Evolutionary conservation across 2,113 vertebrate species (phyloP).

Genomic region (Crypturellus undulatus): DNA sequence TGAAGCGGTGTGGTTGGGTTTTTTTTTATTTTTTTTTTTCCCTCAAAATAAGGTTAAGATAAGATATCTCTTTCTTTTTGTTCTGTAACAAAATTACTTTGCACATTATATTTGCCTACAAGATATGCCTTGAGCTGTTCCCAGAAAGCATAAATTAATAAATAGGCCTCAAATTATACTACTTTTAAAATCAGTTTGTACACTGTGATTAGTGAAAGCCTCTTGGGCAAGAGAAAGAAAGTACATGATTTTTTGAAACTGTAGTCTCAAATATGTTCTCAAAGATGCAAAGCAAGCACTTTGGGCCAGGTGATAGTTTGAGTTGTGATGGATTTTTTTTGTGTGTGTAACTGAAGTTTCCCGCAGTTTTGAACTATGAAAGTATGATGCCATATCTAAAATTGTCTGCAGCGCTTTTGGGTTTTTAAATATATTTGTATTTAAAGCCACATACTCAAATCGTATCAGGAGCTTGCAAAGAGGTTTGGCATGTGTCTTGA

Average conservation of each 20-base stretch:
- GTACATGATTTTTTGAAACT: neutral
- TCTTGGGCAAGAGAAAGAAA: neutral
- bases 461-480: accelerated
- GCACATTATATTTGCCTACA: neutral
- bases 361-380: neutral
- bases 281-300: neutral
- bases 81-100: neutral
- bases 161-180: neutral
- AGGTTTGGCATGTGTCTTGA: neutral
- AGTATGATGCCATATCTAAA: neutral
- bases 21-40: neutral
- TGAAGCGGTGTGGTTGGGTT: neutral
- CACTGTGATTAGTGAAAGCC: neutral
- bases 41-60: accelerated
- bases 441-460: neutral
- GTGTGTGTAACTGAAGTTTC: neutral
- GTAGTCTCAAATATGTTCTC: neutral
- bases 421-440: neutral
- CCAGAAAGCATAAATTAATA: neutral
- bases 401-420: neutral
- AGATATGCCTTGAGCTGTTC: neutral
- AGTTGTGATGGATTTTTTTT: neutral
- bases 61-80: neutral
- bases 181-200: neutral
- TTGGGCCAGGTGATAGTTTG: accelerated